Percentiles rank a stretch among this genome's conserved stretches.
Evolutionary conservation across 2,797 vertebrate species (phyloP).

Genomic region (Ataeniobius toweri): DNA sequence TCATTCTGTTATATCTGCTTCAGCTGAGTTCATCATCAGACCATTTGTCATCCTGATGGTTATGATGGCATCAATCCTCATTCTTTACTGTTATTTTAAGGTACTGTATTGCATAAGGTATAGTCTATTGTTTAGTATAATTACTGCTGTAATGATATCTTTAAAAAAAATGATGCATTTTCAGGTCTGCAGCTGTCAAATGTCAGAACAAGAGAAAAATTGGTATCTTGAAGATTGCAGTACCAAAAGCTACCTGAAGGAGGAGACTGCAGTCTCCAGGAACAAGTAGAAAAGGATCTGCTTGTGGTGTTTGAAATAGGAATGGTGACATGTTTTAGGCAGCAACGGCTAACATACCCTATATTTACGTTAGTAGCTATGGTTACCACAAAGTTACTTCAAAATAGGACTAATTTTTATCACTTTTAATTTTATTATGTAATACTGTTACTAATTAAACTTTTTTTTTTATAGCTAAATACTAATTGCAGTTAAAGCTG

Average conservation of each 20-base stretch:
- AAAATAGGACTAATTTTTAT: not conserved
- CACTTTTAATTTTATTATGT: not conserved
- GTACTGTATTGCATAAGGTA: not conserved
- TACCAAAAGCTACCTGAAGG: not conserved
- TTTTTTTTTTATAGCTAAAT: no score
- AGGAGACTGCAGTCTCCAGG: constrained; percentile 1
- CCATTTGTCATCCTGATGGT: constrained; percentile 5
- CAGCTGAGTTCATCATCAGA: constrained; percentile 4
- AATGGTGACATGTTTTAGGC: no score
- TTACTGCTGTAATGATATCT: not conserved
- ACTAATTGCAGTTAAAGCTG: no score
- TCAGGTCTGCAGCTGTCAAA: not conserved
- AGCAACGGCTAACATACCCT: no score
- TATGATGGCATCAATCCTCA: not conserved
- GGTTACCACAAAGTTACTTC: not conserved
- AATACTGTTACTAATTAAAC: not conserved
- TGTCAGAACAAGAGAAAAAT: not conserved
- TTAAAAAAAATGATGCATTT: not conserved
- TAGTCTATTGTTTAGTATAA: not conserved
- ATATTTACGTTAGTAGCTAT: not conserved
- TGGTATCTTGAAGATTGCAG: not conserved
- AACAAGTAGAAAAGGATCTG: not conserved
- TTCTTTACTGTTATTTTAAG: constrained; percentile 6
- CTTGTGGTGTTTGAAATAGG: no score
- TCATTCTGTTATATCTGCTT: not conserved